A percentile compares a stretch with the other conserved stretches of the same genome.
These are phyloP conservation scores for Troglohyphantes excavatus DNA, from an alignment of 2,888 invertebrate genomes.

Conservation along the genomic window DNA sequence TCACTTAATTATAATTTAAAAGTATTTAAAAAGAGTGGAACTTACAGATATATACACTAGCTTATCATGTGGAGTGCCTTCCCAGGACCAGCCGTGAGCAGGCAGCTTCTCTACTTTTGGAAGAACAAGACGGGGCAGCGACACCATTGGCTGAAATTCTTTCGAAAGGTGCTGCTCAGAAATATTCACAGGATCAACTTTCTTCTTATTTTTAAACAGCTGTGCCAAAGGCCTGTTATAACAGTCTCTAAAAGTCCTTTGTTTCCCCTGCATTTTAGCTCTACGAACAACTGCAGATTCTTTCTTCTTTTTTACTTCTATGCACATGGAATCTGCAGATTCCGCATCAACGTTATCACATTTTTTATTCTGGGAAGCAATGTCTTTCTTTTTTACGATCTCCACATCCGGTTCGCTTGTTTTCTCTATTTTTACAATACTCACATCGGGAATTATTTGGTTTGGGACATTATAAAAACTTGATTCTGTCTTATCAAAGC, in stretches of 20 bases:
- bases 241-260: slow-evolving; percentile 73
- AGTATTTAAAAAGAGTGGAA: slow-evolving; percentile 80
- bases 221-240: slow-evolving; percentile 70
- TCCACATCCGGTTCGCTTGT: not conserved
- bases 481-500: not conserved
- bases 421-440: slow-evolving; percentile 22
- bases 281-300: slow-evolving; percentile 71
- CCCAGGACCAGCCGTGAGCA: slow-evolving; percentile 97
- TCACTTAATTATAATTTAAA: too few relatives aligned
- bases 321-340: slow-evolving; percentile 43
- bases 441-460: not conserved
- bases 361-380: not conserved
- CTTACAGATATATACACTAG: slow-evolving; percentile 94
- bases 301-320: slow-evolving; percentile 68
- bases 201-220: slow-evolving; percentile 56
- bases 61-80: slow-evolving; percentile 91
- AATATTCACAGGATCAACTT: not conserved
- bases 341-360: slow-evolving; percentile 11
- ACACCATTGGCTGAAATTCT: slow-evolving; percentile 41
- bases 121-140: slow-evolving; percentile 64
- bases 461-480: not conserved
- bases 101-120: slow-evolving; percentile 83
- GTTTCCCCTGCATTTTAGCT: slow-evolving; percentile 71
- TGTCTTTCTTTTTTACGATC: not conserved
- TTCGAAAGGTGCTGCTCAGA: slow-evolving; percentile 34